A percentile compares a stretch with the other conserved stretches of the same genome.
phyloP scores from a whole-genome alignment of 2,113 vertebrate species.

The Nothobranchius kuhntae region DNA sequence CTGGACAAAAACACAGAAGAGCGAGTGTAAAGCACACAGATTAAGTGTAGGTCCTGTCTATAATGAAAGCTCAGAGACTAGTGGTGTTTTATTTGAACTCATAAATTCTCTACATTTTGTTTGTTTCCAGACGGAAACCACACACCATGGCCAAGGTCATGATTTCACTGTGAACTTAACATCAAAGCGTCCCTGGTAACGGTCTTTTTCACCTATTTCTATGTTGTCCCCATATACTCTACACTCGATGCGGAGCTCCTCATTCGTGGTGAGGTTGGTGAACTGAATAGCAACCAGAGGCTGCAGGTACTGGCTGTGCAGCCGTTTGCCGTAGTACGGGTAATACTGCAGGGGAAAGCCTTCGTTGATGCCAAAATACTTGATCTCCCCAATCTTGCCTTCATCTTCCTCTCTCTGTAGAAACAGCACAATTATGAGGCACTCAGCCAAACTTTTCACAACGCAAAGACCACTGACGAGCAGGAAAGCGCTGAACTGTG shows the following conservation, averaged over 20 bases:
- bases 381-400: conserved; percentile 76
- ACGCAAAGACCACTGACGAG: too few relatives aligned
- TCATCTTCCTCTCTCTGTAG: conserved; percentile 85
- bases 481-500: too few relatives aligned
- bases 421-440: neutral
- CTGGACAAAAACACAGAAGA: conserved; percentile 95
- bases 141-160: conserved; percentile 86
- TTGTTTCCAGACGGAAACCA: conserved; percentile 78
- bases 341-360: conserved; percentile 97
- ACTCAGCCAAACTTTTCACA: neutral
- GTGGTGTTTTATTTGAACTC: conserved; percentile 81
- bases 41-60: conserved; percentile 99
- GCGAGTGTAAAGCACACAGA: conserved; percentile 98
- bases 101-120: conserved; percentile 69
- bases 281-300: conserved; percentile 94
- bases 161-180: conserved; percentile 89
- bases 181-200: conserved; percentile 98
- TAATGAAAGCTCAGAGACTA: conserved; percentile 99
- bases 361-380: conserved; percentile 82
- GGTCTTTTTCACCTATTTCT: conserved; percentile 93
- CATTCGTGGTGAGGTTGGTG: conserved; percentile 82
- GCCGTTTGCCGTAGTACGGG: conserved; percentile 92
- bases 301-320: conserved; percentile 93
- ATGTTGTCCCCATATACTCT: conserved; percentile 90
- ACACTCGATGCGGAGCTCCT: conserved; percentile 91